Base-by-base conservation (phyloP, 2,888 invertebrate genomes). In the Phragmatobia fuliginosa region DNA sequence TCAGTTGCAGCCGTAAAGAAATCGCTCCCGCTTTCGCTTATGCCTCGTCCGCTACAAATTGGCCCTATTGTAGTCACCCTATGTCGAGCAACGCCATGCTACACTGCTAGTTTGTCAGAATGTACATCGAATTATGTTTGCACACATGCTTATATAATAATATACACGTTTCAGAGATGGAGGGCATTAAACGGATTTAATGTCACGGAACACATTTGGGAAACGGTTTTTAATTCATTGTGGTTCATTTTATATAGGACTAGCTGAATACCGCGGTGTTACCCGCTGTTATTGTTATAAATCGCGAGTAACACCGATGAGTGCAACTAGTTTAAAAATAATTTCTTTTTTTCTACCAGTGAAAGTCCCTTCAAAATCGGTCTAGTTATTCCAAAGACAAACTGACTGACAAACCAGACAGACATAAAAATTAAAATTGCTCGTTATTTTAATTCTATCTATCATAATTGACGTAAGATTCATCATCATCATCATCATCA, bases 61-160 rank as follows among this genome's bases (percentile, higher is more conserved):
- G 89, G 89, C 87, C 80, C 87, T 89, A 91, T 92, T 92, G 92
- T 92, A 70, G 74, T 88, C 88, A 84, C 87, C 86, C 83, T 77
- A 75, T 65, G 71, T 63, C 65, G 62, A 66, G 66, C 71, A 64
- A 59, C 73, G 75, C 77, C 72, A 59, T 66, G 71, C 60, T 66
- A 62, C 62, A 64, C 67, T 36, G 72, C 75, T 76, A 80, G 78
- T 76, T 75, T 77, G 69, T 72, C 31, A 76, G 85, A 88, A 89
- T 88, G 85, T 88, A 88, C 85, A 91, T 90, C 90, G 88, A 91
- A 91, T 90, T 88, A 88, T 91, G 91, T 91, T 92, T 90, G 89
- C 86, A 90, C 91, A 90, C 91, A 91, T 88, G 91, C 86, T 87
- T 85, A 84, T 59, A 58, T 68, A 72, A 66, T 68, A 66, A 71